Base-by-base conservation (phyloP, 2,888 invertebrate genomes). In the Aphodius sticticus region DNA sequence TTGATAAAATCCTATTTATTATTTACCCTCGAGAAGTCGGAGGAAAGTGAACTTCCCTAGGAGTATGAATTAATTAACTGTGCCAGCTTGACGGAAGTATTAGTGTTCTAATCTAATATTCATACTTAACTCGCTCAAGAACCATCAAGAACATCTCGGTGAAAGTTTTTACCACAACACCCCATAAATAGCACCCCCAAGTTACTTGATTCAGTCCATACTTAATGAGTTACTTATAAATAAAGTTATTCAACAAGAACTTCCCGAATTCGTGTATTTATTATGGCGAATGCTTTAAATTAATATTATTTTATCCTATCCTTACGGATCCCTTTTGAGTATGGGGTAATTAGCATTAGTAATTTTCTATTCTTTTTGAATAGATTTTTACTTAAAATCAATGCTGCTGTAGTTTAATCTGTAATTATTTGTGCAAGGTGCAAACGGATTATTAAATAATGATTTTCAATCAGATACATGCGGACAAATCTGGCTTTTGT, bases 391-490 rank as follows among this genome's bases (percentile, higher is more conserved):
- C n/a, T n/a, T n/a, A n/a, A n/a, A n/a, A n/a, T n/a, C n/a, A n/a
- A n/a, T n/a, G n/a, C n/a, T n/a, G n/a, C n/a, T n/a, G n/a, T n/a
- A n/a, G n/a, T n/a, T n/a, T n/a, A n/a, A n/a, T n/a, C n/a, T n/a
- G n/a, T n/a, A n/a, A n/a, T n/a, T n/a, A n/a, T n/a, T n/a, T n/a
- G n/a, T n/a, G n/a, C n/a, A n/a, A n/a, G n/a, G n/a, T n/a, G n/a
- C n/a, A n/a, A n/a, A n/a, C 26, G 26, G 26, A 26, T 26, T 26
- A 26, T 26, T 7, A 12, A 53, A 53, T 53, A 9, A 53, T 9
- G 53, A 7, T 12, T 53, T 53, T 53, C 53, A 77, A 69, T 69
- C n/a, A 77, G 53, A 53, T 7, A 53, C 53, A 53, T 53, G 53
- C 9, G 53, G 53, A 12, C 7, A 53, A 53, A 53, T 53, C 12